Percentiles rank a stretch among this genome's conserved stretches.
phyloP scores from a whole-genome alignment of 2,797 vertebrate species.

The Dryobates pubescens region DNA sequence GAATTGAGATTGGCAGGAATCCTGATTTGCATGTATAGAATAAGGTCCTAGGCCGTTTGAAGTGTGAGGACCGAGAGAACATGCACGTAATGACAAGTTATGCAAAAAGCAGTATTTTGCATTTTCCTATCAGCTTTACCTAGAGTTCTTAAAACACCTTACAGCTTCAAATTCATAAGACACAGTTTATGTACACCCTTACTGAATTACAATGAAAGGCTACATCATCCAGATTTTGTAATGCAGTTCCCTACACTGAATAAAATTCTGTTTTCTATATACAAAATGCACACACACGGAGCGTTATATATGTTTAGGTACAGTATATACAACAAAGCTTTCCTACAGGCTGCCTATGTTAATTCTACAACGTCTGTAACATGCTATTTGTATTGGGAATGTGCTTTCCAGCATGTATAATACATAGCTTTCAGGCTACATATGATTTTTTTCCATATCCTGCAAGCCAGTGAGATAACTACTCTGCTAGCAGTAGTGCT shows the following conservation, averaged over 20 bases:
- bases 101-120: not conserved
- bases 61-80: not conserved
- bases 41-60: not conserved
- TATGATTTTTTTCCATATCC: conserved; percentile 2
- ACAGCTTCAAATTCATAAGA: not conserved
- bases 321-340: not conserved
- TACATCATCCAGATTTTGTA: not conserved
- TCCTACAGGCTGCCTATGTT: not conserved
- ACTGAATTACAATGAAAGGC: not conserved
- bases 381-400: not conserved
- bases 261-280: not conserved
- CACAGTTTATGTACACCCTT: not conserved
- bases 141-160: not conserved
- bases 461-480: not conserved
- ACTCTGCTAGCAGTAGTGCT: not conserved
- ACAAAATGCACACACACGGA: not conserved
- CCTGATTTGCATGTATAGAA: not conserved
- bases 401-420: not conserved
- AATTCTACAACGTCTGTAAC: not conserved
- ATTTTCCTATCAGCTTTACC: not conserved
- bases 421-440: not conserved
- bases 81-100: not conserved
- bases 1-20: not conserved
- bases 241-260: not conserved
- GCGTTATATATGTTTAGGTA: not conserved